Base-by-base conservation (phyloP, 2,797 vertebrate genomes). In the Rallus crepitans region DNA sequence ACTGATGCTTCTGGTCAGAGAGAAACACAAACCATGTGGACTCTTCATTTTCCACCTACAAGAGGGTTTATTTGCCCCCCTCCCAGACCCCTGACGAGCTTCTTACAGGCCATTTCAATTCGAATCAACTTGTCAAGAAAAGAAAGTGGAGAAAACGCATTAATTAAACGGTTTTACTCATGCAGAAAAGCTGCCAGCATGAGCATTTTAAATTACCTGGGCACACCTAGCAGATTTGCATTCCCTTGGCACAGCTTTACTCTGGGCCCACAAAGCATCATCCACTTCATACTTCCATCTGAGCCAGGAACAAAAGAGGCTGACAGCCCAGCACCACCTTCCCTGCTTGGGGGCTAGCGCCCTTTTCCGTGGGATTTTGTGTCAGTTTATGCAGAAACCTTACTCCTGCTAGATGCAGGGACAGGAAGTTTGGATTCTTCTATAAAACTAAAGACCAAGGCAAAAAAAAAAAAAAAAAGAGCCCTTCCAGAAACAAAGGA, bases 121-220 rank as follows among this genome's bases (percentile, higher is more conserved):
- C 97, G 91, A 98, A 98, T 97, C 97, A 97, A 97, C 95, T 97
- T 97, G 97, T 97, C 96, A 97, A 88, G 87, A 48, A 80, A 98
- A 96, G 95, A 96, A 98, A 98, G 95, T 95, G 92, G 90, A 94
- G 90, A 91, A 97, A 98, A 97, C 27, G 77, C 96, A 99, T 99
- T 98, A 98, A 99, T 99, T 98, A 97, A 98, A 98, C 91, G 98
- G 98, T 98, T 98, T 98, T 98, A 98, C 97, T 98, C 98, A 98
- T 98, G 98, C 98, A 99, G 98, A 99, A 99, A 99, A 98, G 98
- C 98, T 99, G 98, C 98, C 98, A 99, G 98, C 98, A n/a, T 98
- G 99, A 98, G 98, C 98, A 98, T 98, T 98, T 98, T 98, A 98
- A 99, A 99, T 99, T 98, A 98, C 98, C 99, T 98, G 98, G 98